Conservation (phyloP, 2,797 vertebrate species). For the Poeciliopsis presidionis region DNA sequence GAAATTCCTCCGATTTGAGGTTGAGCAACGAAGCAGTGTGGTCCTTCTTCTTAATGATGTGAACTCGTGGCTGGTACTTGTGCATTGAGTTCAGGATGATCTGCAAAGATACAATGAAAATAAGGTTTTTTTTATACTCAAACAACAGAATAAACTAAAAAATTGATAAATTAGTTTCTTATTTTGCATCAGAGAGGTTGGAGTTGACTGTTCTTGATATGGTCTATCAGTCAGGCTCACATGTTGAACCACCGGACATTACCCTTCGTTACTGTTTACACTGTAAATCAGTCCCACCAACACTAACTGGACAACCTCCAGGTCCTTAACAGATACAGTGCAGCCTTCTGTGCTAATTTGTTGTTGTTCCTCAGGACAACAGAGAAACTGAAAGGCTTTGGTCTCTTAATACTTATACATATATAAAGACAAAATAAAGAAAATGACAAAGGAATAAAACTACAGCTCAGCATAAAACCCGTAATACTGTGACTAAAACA, state of each 20-base stretch:
- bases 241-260: not conserved
- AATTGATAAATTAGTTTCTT: not conserved
- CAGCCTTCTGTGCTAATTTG: not conserved
- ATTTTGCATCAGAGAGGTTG: not conserved
- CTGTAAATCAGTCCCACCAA: not conserved
- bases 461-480: not conserved
- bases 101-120: conserved; percentile 64
- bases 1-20: conserved; percentile 97
- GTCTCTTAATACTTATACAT: not conserved
- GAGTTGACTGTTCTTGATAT: not conserved
- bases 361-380: not conserved
- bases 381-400: not conserved
- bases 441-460: not conserved
- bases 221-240: not conserved
- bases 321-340: not conserved
- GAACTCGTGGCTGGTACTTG: conserved; percentile 98
- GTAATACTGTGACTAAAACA: not conserved
- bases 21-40: conserved; percentile 97
- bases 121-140: not conserved
- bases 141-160: not conserved
- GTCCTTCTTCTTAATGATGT: conserved; percentile 99
- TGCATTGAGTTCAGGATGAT: conserved; percentile 99
- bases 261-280: not conserved
- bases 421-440: not conserved
- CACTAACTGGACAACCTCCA: not conserved